Evolutionary conservation across 2,888 invertebrate genomes (phyloP), one percentile per base, ranked within the genome.

Genomic region (Odontocerum albicorne): DNA sequence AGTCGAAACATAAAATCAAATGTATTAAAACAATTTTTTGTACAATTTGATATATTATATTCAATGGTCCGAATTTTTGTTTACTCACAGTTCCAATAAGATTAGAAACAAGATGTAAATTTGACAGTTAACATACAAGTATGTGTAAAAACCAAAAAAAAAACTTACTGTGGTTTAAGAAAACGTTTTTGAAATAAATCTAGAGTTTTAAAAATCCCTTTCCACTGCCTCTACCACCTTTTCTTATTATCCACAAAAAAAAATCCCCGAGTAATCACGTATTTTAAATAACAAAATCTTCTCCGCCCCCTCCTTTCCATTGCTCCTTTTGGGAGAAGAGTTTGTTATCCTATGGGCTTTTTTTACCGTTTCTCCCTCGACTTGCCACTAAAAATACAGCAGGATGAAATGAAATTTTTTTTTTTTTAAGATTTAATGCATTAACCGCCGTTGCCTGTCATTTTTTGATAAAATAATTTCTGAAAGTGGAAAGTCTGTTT

Each of bases 271-370:
- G 27, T 49, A 49, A 39, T 49, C 49, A 38, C 31, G 39, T 49
- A 49, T 49, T 49, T 49, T 38, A 49, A 49, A 38, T 38, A 39
- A 36, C 36, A 40, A 32, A 38, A 22, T 38, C 49, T 39, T 27
- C 17, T 16, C 39, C 22, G 27, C 27, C 49, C 40, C 40, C 31
- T 22, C 13, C 4, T 13, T 13, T 4, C 35, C 4, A 13, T 12
- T 35, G 7, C 35, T 10, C 12, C 35, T 13, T 13, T 35, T n/a
- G 8, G n/a, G 20, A 12, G 33, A n/a, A 20, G 33, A 33, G 13
- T 19, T 45, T 45, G 33, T 45, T 45, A 45, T 36, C 16, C 16
- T 36, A 16, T 16, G 10, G 4, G 8, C 36, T 36, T 36, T 36
- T 27, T 27, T 10, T 27, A 27, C 27, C 10, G 6, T 27, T 27